phyloP scores from a whole-genome alignment of 1,140 invertebrate genomes.

The Drosophila nigrodunni region DNA sequence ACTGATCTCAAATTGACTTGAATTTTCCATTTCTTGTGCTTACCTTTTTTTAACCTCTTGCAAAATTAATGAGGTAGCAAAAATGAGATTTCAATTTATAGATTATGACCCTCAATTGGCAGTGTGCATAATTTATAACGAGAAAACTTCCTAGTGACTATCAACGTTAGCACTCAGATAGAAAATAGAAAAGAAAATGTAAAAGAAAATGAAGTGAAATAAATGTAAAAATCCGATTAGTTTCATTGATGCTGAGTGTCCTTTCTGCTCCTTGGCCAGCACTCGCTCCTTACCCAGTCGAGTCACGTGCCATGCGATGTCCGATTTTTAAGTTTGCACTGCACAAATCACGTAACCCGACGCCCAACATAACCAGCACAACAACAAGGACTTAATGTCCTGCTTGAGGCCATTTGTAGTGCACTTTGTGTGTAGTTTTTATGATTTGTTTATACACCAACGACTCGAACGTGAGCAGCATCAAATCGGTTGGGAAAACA shows the following conservation, averaged over 20 bases:
- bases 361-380: conserved; percentile 32
- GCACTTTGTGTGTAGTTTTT: conserved; percentile 77
- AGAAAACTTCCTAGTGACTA: conserved; percentile 5
- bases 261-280: conserved; percentile 3
- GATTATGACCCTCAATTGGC: conserved; percentile 64
- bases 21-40: conserved; percentile 13
- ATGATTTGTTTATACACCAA: conserved; percentile 77
- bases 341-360: conserved; percentile 76
- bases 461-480: conserved; percentile 50
- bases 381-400: conserved; percentile 61
- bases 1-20: conserved; percentile 44
- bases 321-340: conserved; percentile 80
- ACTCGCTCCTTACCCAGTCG: conserved; percentile 41
- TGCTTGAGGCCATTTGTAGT: conserved; percentile 74
- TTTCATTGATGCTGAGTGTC: conserved; percentile 51
- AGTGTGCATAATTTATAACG: conserved; percentile 73
- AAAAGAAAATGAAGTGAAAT: conserved; percentile 2
- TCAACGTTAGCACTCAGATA: background rate
- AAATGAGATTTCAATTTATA: conserved; percentile 77
- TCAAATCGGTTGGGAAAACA: background rate
- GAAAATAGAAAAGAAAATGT: background rate
- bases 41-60: conserved; percentile 9
- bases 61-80: conserved; percentile 76
- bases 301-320: conserved; percentile 71
- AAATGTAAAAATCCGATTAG: conserved; percentile 61